Evolutionary conservation across 2,797 vertebrate species (phyloP).

Genomic region (Tachyglossus aculeatus): DNA sequence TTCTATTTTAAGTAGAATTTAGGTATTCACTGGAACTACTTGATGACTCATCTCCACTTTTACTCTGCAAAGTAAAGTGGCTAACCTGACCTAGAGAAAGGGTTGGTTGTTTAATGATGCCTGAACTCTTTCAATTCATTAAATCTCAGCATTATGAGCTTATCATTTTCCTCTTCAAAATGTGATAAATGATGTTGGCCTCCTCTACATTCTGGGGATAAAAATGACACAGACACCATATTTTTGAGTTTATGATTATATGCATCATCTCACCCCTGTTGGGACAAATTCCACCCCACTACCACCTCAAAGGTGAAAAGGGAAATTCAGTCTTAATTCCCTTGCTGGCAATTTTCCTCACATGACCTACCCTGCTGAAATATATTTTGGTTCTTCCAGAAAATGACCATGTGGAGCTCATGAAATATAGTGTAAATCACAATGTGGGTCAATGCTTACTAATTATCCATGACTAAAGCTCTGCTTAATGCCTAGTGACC

Average conservation of each 20-base stretch:
- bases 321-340: not conserved
- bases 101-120: constrained; percentile 1
- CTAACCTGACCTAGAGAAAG: not conserved
- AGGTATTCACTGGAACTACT: not conserved
- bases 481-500: constrained; percentile 43
- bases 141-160: constrained; percentile 20
- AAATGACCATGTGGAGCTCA: constrained; percentile 19
- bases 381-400: constrained; percentile 6
- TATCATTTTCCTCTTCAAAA: constrained; percentile 9
- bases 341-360: not conserved
- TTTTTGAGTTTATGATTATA: not conserved
- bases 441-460: constrained; percentile 42
- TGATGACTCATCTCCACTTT: not conserved
- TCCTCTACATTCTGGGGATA: not conserved
- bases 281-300: not conserved
- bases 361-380: not conserved
- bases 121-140: constrained; percentile 43
- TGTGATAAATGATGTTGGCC: not conserved
- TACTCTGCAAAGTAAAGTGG: not conserved
- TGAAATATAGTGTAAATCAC: constrained; percentile 45
- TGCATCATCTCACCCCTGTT: not conserved
- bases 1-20: not conserved
- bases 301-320: not conserved
- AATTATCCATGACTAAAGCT: constrained; percentile 59
- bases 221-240: not conserved